Evolutionary conservation across 2,113 vertebrate species (phyloP).

Genomic region (Romanogobio albipinnatus): DNA sequence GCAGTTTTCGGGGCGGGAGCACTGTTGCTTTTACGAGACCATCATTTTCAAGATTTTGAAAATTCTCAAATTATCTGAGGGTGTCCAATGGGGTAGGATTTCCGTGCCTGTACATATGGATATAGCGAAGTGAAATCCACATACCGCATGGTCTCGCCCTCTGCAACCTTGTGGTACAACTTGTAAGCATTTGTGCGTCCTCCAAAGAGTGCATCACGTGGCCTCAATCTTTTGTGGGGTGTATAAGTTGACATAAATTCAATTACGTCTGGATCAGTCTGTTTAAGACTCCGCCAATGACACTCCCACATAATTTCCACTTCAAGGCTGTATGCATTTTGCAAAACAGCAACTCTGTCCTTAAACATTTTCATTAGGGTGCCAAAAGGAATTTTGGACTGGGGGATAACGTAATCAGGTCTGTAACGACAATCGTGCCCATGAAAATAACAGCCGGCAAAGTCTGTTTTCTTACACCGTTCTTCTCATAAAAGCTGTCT

Average conservation of each 20-base stretch:
- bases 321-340: no score
- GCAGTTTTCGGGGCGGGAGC: background rate
- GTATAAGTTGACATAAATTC: background rate
- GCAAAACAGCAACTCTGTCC: background rate
- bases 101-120: background rate
- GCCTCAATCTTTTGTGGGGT: background rate
- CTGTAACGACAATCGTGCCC: background rate
- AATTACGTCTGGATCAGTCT: no score
- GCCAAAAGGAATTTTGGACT: background rate
- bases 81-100: background rate
- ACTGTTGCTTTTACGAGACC: background rate
- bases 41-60: slow-evolving; percentile 34
- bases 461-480: background rate
- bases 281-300: no score
- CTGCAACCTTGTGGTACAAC: slow-evolving; percentile 3
- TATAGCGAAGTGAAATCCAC: background rate
- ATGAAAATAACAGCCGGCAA: background rate
- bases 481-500: background rate
- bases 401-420: background rate
- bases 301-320: no score
- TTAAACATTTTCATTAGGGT: background rate
- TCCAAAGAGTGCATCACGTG: background rate
- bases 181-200: background rate
- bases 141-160: background rate
- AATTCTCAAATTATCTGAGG: background rate